Evolutionary conservation across 2,113 vertebrate genomes (phyloP).

Genomic region (Cygnus atratus): DNA sequence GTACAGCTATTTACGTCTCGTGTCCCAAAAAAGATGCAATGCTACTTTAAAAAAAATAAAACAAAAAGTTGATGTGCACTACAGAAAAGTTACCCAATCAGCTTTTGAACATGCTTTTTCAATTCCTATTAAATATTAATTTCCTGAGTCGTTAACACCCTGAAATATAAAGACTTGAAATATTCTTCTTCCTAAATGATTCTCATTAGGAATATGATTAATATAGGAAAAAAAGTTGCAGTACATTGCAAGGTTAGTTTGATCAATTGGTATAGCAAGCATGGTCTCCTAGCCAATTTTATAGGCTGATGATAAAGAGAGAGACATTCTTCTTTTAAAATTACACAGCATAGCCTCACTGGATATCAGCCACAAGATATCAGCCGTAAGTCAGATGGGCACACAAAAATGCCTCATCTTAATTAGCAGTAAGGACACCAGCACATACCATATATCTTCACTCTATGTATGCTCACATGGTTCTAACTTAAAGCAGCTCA

Average conservation of each 20-base stretch:
- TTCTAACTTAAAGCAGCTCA: background rate
- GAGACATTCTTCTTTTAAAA: conserved; percentile 30
- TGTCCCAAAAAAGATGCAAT: background rate
- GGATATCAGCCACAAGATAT: conserved; percentile 2
- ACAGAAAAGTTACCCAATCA: background rate
- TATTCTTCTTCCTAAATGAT: background rate
- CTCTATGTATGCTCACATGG: background rate
- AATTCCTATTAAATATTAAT: background rate
- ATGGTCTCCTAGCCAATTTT: conserved; percentile 5
- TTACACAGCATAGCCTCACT: background rate
- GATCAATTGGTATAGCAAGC: conserved; percentile 8
- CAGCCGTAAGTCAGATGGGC: background rate
- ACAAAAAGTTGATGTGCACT: background rate
- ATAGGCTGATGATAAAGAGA: background rate
- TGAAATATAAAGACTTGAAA: conserved; percentile 21
- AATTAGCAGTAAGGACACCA: background rate
- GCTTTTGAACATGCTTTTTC: background rate
- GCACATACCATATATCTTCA: background rate
- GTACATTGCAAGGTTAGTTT: conserved; percentile 6
- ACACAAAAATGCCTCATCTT: background rate
- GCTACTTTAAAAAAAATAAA: background rate
- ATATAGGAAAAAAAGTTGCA: background rate
- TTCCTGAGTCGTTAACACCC: background rate
- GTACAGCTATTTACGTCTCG: background rate
- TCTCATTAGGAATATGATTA: background rate